A percentile compares a stretch with the other conserved stretches of the same genome.
Conservation (phyloP, 2,888 invertebrate species). For the Caenorhabditis sulstoni region DNA sequence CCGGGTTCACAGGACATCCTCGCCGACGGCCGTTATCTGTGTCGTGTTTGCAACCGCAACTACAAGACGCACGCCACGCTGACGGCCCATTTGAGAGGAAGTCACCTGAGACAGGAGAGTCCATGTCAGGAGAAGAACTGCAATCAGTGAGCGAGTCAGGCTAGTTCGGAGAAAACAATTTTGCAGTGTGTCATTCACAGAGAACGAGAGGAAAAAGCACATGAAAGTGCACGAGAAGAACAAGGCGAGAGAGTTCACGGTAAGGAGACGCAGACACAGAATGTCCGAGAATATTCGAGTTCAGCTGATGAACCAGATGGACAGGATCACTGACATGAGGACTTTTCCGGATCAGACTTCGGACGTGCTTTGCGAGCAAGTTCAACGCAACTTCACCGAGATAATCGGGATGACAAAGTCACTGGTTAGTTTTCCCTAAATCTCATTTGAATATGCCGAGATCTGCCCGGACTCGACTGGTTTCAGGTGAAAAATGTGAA, state of each 20-base stretch:
- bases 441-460: no score
- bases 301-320: neutral
- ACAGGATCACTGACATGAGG: neutral
- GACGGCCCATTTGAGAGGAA: slow-evolving; percentile 49
- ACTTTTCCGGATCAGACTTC: neutral
- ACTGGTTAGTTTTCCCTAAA: neutral
- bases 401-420: slow-evolving; percentile 15
- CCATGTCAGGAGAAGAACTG: slow-evolving; percentile 33
- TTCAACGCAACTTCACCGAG: neutral
- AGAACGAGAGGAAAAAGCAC: slow-evolving; percentile 37
- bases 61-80: slow-evolving; percentile 54
- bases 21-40: slow-evolving; percentile 45
- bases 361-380: slow-evolving; percentile 13
- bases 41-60: slow-evolving; percentile 37
- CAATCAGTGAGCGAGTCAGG: slow-evolving; percentile 27
- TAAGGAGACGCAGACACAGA: neutral
- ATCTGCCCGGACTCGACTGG: neutral
- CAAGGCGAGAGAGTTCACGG: slow-evolving; percentile 10
- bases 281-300: neutral
- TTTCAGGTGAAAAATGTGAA: neutral
- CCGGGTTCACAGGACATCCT: slow-evolving; percentile 36
- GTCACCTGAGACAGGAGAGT: slow-evolving; percentile 39
- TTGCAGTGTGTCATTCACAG: slow-evolving; percentile 46
- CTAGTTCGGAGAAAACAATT: neutral
- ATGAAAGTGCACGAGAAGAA: slow-evolving; percentile 41